Evolutionary conservation across 2,888 invertebrate species (phyloP).

Genomic region (Plutella xylostella): DNA sequence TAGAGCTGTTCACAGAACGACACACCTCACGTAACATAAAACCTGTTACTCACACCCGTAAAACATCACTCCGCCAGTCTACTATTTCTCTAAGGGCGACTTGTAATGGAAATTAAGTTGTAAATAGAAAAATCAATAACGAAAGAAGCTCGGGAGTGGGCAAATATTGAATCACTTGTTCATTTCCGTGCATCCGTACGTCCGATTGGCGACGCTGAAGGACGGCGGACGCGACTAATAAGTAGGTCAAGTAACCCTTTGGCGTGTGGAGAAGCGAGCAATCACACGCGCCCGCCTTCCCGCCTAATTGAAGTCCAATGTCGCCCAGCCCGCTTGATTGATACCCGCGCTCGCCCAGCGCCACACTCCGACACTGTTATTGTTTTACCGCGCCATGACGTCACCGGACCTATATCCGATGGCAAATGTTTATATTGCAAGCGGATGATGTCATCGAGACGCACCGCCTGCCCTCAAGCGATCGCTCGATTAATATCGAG

Average conservation of each 20-base stretch:
- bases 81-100: background rate
- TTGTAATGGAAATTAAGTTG: background rate
- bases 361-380: slow-evolving; percentile 22
- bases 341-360: slow-evolving; percentile 44
- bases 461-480: slow-evolving; percentile 12
- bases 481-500: slow-evolving; percentile 28
- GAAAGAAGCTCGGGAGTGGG: slow-evolving; percentile 12
- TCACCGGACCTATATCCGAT: slow-evolving; percentile 1
- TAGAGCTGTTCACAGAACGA: slow-evolving; percentile 18
- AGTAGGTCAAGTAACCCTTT: slow-evolving; percentile 67
- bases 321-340: slow-evolving; percentile 65
- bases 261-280: slow-evolving; percentile 33
- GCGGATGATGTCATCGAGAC: slow-evolving; percentile 39
- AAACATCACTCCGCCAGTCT: slow-evolving; percentile 4
- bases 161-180: slow-evolving; percentile 43
- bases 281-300: slow-evolving; percentile 61
- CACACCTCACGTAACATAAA: slow-evolving; percentile 12
- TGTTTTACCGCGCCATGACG: slow-evolving; percentile 42
- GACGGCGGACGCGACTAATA: slow-evolving; percentile 41
- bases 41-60: slow-evolving; percentile 12
- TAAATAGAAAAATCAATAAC: background rate
- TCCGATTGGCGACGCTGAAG: slow-evolving; percentile 39
- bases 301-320: slow-evolving; percentile 70
- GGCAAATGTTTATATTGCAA: slow-evolving; percentile 21
- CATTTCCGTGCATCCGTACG: slow-evolving; percentile 40